Percentiles rank a stretch among this genome's conserved stretches.
phyloP scores from a whole-genome alignment of 2,797 vertebrate genomes.

The Galaxias olidus region DNA sequence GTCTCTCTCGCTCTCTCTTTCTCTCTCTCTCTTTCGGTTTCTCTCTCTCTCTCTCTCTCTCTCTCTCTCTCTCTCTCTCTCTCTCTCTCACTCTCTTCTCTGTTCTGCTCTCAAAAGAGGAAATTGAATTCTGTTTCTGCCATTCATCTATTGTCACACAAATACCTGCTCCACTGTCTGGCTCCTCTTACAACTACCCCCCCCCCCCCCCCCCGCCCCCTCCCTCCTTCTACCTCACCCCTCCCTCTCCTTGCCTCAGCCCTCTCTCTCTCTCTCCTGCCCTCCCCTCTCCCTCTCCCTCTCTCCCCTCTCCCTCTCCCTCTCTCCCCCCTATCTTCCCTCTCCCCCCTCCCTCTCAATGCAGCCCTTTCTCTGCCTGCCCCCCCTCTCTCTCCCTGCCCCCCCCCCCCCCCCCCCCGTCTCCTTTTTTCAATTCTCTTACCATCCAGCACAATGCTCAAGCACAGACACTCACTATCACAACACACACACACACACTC shows the following conservation, averaged over 20 bases:
- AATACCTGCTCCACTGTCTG: constrained; percentile 52
- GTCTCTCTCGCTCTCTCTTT: not conserved
- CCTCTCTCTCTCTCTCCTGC: constrained; percentile 38
- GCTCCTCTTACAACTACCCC: constrained; percentile 22
- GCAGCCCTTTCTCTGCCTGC: too few relatives aligned
- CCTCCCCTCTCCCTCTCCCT: constrained; percentile 37
- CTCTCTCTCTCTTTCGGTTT: not conserved
- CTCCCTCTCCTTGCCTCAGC: constrained; percentile 34
- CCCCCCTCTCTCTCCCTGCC: not conserved
- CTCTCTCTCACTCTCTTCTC: constrained; percentile 35
- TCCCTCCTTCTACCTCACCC: constrained; percentile 18
- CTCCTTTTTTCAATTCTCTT: constrained; percentile 62
- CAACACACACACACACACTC: not conserved
- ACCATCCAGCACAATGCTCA: constrained; percentile 34
- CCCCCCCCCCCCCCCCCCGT: constrained; percentile 16
- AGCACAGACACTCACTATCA: too few relatives aligned
- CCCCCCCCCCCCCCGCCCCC: not conserved
- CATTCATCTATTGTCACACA: constrained; percentile 65
- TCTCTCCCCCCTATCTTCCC: too few relatives aligned
- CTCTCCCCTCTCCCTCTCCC: constrained; percentile 18
- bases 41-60: not conserved
- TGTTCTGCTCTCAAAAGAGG: constrained; percentile 34
- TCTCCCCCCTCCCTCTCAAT: not conserved
- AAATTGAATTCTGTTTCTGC: constrained; percentile 63
- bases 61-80: constrained; percentile 13